Base-by-base conservation (phyloP, 2,888 invertebrate species). In the Drosophila emarginata region DNA sequence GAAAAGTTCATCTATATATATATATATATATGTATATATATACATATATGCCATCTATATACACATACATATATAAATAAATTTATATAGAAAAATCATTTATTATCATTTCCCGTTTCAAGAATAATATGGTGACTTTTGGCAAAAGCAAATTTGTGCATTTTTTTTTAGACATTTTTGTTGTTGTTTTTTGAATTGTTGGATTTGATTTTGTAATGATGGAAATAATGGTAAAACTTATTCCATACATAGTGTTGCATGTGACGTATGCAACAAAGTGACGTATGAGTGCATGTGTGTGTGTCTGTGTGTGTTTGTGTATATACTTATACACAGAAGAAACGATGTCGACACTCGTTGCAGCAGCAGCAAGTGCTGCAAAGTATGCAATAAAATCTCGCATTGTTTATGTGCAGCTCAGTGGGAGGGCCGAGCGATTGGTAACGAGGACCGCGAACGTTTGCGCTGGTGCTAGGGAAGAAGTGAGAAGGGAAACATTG, bases 361-460 rank as follows among this genome's bases (percentile, higher is more conserved):
- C 64, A 76, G 82, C 76, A 77, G 63, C 73, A 53, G 63, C 57
- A 63, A 66, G 21, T 75, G 77, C 88, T 78, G 86, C 78, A 88
- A 88, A 83, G 87, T 88, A 83, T 83, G 88, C 86, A 86, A 87
- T 88, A 82, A 83, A 79, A 87, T 88, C 74, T 88, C 74, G 73
- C 83, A 85, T 87, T 82, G 81, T 82, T 82, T 82, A 82, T 82
- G 81, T 87, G 87, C 87, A 81, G 67, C 66, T 52, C 77, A 40
- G 26, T 12, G 50, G 14, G 61, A 14, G 39, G 52, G 32, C 45
- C 1, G 12, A 40, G 11, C 36, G 32, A 39, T 32, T 32, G 32
- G 11, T 32, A 32, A 32, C 32, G 32, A 32, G 32, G 32, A 32
- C 32, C 32, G 9, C 32, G 2, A 32, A 11, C 32, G 32, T 1